A percentile compares a stretch with the other conserved stretches of the same genome.
Evolutionary conservation across 2,888 invertebrate species (phyloP).

Genomic region (Lumbricus terrestris): DNA sequence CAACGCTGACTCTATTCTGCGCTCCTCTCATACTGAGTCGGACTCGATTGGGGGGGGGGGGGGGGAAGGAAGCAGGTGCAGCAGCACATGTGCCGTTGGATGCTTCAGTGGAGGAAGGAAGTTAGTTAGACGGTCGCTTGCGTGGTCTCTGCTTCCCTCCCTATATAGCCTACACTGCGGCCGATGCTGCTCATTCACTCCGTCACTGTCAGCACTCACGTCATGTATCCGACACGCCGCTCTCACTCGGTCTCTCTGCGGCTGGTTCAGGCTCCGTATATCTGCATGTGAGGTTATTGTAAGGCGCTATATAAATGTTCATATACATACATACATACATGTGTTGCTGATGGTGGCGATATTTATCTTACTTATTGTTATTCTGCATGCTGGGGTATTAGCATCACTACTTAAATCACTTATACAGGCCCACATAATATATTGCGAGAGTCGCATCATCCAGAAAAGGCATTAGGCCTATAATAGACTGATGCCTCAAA

Average conservation of each 20-base stretch:
- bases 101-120: not conserved
- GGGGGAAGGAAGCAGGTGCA: not conserved
- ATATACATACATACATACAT: no score
- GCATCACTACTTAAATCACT: not conserved
- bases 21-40: not conserved
- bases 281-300: no score
- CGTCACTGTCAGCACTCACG: not conserved
- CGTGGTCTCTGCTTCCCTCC: not conserved
- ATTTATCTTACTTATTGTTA: not conserved
- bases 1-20: not conserved
- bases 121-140: not conserved
- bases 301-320: no score
- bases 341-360: not conserved
- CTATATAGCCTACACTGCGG: not conserved
- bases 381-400: not conserved
- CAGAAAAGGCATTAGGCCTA: no score
- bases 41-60: no score
- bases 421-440: not conserved
- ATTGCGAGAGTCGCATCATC: no score
- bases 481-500: not conserved
- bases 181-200: not conserved
- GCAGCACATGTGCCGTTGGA: not conserved
- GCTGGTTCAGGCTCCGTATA: not conserved
- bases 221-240: not conserved
- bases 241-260: not conserved